Percentiles rank a stretch among this genome's conserved stretches.
These are phyloP conservation scores for Acrocephalus kingi DNA, from an alignment of 2,113 vertebrate genomes.

Conservation along the genomic window DNA sequence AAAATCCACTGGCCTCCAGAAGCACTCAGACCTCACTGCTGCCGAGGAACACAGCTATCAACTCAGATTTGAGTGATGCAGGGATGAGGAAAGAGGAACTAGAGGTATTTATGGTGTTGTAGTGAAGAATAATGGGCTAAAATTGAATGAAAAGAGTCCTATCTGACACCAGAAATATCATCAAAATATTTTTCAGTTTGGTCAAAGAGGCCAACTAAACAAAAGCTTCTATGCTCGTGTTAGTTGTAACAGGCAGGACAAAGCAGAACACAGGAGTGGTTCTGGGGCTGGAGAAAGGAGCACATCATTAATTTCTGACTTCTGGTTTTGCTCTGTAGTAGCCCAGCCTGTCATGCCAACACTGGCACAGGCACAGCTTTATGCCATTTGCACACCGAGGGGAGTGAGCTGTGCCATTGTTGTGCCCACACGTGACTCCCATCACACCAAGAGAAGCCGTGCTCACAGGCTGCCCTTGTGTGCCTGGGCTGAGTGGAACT, in stretches of 20 bases:
- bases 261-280: background rate
- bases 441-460: background rate
- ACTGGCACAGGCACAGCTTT: conserved; percentile 53
- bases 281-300: conserved; percentile 11
- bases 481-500: background rate
- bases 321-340: conserved; percentile 24
- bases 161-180: background rate
- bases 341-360: conserved; percentile 3
- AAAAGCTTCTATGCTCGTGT: background rate
- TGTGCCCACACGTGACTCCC: conserved; percentile 32
- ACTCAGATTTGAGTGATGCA: background rate
- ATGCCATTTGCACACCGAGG: conserved; percentile 22
- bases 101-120: background rate
- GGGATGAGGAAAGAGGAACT: background rate
- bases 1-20: background rate
- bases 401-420: conserved; percentile 1
- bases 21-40: background rate
- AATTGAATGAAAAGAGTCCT: background rate
- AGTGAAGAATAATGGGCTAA: background rate
- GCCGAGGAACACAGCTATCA: background rate
- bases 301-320: conserved; percentile 39
- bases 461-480: background rate
- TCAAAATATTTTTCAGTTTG: background rate
- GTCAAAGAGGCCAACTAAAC: background rate
- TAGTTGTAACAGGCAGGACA: background rate